These are phyloP conservation scores for Aquatica leii DNA, from an alignment of 2,888 invertebrate species.

Conservation along the genomic window DNA sequence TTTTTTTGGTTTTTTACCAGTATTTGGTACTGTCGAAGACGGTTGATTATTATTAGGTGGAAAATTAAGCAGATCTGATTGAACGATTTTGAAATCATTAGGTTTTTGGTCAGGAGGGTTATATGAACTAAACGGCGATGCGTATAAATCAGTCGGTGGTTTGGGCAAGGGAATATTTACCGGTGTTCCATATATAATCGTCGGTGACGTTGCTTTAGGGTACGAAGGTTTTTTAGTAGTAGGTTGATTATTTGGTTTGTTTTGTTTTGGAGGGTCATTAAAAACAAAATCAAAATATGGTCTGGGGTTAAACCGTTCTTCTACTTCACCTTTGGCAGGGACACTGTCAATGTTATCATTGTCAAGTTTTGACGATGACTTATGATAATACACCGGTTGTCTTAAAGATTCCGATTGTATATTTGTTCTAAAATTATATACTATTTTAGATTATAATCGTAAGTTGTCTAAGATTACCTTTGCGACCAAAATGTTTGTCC, in stretches of 20 bases:
- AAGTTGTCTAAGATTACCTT: constrained; percentile 48
- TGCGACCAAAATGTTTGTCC: constrained; percentile 54
- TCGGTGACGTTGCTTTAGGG: constrained; percentile 30
- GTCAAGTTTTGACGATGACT: constrained; percentile 35
- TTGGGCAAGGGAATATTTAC: constrained; percentile 20
- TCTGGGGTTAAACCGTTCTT: constrained; percentile 57
- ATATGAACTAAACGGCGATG: constrained; percentile 53
- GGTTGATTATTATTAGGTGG: constrained; percentile 23
- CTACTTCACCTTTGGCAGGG: constrained; percentile 56
- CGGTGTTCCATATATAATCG: constrained; percentile 41
- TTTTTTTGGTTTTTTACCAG: constrained; percentile 51
- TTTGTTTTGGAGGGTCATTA: constrained; percentile 15
- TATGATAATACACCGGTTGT: constrained; percentile 33
- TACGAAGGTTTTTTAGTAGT: constrained; percentile 13
- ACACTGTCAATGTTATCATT: constrained; percentile 37
- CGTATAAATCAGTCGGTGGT: constrained; percentile 43
- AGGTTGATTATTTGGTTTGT: constrained; percentile 1
- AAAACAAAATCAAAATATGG: constrained; percentile 55
- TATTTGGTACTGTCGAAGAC: constrained; percentile 29
- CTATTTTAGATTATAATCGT: constrained; percentile 23
- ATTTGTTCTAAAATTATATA: constrained; percentile 50
- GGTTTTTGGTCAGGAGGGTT: constrained; percentile 46
- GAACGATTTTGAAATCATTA: constrained; percentile 16
- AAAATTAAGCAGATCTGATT: constrained; percentile 23
- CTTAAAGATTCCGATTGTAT: constrained; percentile 20